These are phyloP conservation scores for Bombus waltoni DNA, from an alignment of 1,140 invertebrate genomes.

Conservation along the genomic window DNA sequence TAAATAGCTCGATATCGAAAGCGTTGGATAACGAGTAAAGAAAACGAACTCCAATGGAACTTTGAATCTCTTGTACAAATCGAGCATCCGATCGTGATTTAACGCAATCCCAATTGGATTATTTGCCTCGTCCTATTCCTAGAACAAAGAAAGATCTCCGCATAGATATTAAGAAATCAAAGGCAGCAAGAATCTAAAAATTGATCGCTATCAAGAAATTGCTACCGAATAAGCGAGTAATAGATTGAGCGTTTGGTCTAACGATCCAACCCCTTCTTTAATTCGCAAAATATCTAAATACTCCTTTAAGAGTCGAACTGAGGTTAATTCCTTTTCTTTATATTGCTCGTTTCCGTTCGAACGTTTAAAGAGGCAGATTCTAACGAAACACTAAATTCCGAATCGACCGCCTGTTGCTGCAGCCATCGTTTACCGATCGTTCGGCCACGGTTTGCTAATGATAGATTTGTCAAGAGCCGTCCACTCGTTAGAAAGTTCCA, in stretches of 20 bases:
- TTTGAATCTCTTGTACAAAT: no score
- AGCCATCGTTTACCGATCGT: background rate
- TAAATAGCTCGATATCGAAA: no score
- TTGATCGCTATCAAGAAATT: background rate
- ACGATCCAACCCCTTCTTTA: background rate
- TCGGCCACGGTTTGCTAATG: constrained; percentile 46
- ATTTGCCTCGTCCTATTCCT: no score
- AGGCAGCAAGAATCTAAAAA: background rate
- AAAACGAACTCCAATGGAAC: background rate
- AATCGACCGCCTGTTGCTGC: constrained; percentile 16
- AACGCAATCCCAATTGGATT: no score
- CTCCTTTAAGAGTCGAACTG: background rate
- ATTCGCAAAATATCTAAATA: background rate
- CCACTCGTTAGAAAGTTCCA: constrained; percentile 50
- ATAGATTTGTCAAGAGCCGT: constrained; percentile 45
- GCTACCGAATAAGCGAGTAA: background rate
- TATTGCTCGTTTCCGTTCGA: background rate
- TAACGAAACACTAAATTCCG: constrained; percentile 10
- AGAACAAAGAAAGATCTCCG: no score
- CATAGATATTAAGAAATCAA: background rate
- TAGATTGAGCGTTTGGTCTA: background rate
- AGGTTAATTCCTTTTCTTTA: background rate
- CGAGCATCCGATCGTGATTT: no score
- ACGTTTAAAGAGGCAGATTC: background rate
- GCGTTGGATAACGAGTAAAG: no score